These are phyloP conservation scores for Mactra quadrangularis DNA, from an alignment of 1,140 invertebrate species.

Conservation along the genomic window DNA sequence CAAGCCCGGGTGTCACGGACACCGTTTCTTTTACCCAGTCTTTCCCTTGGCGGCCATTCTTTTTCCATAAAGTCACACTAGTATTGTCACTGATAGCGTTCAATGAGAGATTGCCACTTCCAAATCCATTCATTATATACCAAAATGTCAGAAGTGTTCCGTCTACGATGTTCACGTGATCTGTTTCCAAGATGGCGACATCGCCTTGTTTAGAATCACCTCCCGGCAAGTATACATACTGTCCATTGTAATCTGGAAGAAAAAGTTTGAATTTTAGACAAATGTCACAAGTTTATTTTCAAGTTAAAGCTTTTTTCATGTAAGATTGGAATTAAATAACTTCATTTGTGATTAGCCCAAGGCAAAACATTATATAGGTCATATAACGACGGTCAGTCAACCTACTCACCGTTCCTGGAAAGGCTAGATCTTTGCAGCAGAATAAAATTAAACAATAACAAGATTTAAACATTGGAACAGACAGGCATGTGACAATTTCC, in stretches of 20 bases:
- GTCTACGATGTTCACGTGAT: not conserved
- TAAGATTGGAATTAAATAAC: no score
- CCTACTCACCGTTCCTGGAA: no score
- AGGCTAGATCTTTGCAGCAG: no score
- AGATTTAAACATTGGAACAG: no score
- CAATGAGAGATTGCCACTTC: not conserved
- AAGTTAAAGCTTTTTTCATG: no score
- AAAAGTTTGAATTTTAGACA: no score
- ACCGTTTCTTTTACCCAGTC: slow-evolving; percentile 11
- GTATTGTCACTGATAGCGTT: not conserved
- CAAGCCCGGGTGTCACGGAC: slow-evolving; percentile 1
- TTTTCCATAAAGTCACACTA: slow-evolving; percentile 6
- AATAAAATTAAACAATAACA: no score
- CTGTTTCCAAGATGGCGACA: slow-evolving; percentile 22
- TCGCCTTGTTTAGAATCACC: not conserved
- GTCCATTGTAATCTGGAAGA: slow-evolving; percentile 33
- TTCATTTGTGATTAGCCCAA: no score
- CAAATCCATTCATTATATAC: slow-evolving; percentile 48
- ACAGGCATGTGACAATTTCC: no score
- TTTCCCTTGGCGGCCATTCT: slow-evolving; percentile 7
- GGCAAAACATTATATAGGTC: no score
- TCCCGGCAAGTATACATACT: slow-evolving; percentile 39
- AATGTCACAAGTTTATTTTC: no score
- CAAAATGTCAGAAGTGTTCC: slow-evolving; percentile 28
- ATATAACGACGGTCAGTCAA: no score